phyloP scores from a whole-genome alignment of 2,797 vertebrate genomes.

The Gallinago stenura region DNA sequence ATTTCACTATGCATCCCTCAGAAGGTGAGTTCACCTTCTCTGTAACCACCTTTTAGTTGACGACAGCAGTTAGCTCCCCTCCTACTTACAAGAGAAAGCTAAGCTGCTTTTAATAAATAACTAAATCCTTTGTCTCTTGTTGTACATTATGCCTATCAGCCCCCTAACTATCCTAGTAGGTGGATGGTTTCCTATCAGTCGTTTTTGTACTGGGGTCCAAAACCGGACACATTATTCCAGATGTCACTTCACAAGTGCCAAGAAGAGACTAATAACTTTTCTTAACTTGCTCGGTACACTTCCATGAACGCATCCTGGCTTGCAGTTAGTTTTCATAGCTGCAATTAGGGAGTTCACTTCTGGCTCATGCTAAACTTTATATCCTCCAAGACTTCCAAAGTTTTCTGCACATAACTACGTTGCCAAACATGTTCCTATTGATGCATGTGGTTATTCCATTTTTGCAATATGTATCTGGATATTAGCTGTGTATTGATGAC shows the following conservation, averaged over 20 bases:
- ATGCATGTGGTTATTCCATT: neutral
- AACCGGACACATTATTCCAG: neutral
- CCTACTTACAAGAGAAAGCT: neutral
- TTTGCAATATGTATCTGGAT: neutral
- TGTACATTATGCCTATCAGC: fast-evolving
- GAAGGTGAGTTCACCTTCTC: neutral
- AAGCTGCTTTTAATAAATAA: neutral
- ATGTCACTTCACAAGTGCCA: neutral
- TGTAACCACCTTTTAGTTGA: neutral
- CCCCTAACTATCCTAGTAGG: neutral
- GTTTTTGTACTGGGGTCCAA: neutral
- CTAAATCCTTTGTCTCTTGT: neutral
- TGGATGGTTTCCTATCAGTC: neutral
- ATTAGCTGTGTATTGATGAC: neutral
- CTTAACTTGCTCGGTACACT: neutral
- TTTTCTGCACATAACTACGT: neutral
- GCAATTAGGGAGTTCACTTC: neutral
- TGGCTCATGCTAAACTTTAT: neutral
- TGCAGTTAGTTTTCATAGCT: neutral
- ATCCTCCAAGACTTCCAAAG: neutral
- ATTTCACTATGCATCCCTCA: neutral
- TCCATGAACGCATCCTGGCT: neutral
- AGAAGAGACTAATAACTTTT: neutral
- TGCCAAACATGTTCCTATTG: neutral
- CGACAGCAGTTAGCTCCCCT: neutral